These are phyloP conservation scores for Mycetomoellerius zeteki DNA, from an alignment of 1,140 invertebrate genomes.

Conservation along the genomic window DNA sequence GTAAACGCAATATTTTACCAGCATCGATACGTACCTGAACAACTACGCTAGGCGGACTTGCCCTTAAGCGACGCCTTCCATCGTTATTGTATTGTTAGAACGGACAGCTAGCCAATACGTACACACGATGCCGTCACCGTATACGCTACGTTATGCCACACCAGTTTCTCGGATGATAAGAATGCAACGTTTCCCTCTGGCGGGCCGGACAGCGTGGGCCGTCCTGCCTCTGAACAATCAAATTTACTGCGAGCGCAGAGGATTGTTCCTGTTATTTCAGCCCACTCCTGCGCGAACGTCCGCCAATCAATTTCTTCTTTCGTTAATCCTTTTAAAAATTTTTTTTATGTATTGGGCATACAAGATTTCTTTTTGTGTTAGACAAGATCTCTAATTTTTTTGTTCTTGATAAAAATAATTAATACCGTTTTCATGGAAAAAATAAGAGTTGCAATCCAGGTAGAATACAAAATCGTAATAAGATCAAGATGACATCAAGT, in stretches of 20 bases:
- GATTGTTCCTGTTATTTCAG: conserved; percentile 48
- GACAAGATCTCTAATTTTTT: not conserved
- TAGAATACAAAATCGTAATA: too few species aligned
- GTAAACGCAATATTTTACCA: conserved; percentile 47
- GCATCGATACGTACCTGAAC: conserved; percentile 30
- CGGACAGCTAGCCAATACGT: conserved; percentile 25
- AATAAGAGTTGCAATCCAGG: not conserved
- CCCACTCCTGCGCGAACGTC: conserved; percentile 21
- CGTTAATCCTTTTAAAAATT: not conserved
- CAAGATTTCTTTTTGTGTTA: too few species aligned
- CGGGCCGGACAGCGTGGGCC: conserved; percentile 67
- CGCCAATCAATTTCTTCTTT: conserved; percentile 33
- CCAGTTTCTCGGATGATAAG: conserved; percentile 70
- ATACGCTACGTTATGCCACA: conserved; percentile 8
- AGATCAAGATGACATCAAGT: too few species aligned
- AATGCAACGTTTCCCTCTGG: conserved; percentile 65
- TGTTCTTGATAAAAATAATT: not conserved
- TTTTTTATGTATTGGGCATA: not conserved
- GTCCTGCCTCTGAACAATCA: conserved; percentile 70
- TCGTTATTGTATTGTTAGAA: conserved; percentile 65
- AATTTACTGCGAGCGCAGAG: conserved; percentile 68
- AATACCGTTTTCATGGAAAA: not conserved
- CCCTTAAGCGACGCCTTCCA: conserved; percentile 53
- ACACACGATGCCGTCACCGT: conserved; percentile 37
- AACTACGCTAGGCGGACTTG: conserved; percentile 39